Percentiles rank a stretch among this genome's conserved stretches.
These are phyloP conservation scores for Muschampia plurimacula DNA, from an alignment of 2,888 invertebrate genomes.

Conservation along the genomic window DNA sequence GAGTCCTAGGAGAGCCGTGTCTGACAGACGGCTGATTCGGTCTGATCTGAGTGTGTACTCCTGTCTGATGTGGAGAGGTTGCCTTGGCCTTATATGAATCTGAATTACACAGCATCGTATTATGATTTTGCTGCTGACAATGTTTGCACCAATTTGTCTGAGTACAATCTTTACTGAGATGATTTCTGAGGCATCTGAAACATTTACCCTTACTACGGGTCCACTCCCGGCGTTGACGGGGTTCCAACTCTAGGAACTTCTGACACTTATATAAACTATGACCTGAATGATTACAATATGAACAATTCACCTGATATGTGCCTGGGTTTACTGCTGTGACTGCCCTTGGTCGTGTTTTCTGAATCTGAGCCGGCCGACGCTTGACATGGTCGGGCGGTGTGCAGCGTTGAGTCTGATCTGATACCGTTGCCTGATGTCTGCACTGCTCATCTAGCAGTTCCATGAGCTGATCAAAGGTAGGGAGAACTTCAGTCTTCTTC, in stretches of 20 bases:
- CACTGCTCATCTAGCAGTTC: conserved; percentile 21
- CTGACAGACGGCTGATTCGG: background rate
- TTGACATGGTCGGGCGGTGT: background rate
- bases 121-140: background rate
- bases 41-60: background rate
- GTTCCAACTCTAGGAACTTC: background rate
- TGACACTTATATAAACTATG: conserved; percentile 7
- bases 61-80: background rate
- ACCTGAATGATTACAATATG: background rate
- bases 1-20: background rate
- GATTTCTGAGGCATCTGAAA: background rate
- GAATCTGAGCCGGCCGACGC: background rate
- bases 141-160: conserved; percentile 5
- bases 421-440: conserved; percentile 4
- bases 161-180: background rate
- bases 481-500: background rate
- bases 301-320: background rate
- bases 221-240: conserved; percentile 13
- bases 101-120: background rate
- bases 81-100: background rate
- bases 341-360: background rate
- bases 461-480: conserved; percentile 14
- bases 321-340: background rate
- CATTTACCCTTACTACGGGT: background rate
- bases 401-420: background rate